Base-by-base conservation (phyloP, 2,888 invertebrate species). In the Nyleta sp. region DNA sequence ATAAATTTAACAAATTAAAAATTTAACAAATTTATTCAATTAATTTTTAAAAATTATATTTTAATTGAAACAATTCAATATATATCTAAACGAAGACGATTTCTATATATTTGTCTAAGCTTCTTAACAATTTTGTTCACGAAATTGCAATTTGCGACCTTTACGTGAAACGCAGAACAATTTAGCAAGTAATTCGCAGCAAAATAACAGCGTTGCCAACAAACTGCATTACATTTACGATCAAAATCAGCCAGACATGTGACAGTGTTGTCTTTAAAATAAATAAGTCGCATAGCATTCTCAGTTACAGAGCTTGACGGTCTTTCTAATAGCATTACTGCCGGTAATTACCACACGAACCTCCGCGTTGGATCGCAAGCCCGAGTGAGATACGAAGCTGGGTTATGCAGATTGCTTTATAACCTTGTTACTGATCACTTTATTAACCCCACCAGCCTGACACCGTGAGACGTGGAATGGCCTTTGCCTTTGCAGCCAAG, bases 371-470 rank as follows among this genome's bases (percentile, higher is more conserved):
- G 80, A 82, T 81, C 76, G 53, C 68, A 50, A 78, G 80, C 75
- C 55, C 5, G 62, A 80, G 82, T 55, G 73, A 77, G 79, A 82
- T 64, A 76, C 80, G 81, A 76, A 83, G 84, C 83, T 70, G 84
- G 88, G 87, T 88, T 89, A 90, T 90, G 90, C 89, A 90, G 89
- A 90, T 90, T 90, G 90, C 90, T 90, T 90, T 87, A 86, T 90
- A 90, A 90, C 88, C 87, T 87, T 85, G 87, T 90, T 90, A 90
- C 87, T 86, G 88, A 90, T 89, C 88, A 87, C 87, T 89, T 87
- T 86, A 88, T 90, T 89, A 90, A 87, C 84, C 84, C 86, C 83
- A 83, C 83, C 84, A 83, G 82, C 83, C 81, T 83, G 76, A 55
- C 80, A 82, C 80, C 80, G 60, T 60, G 46, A 71, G 59, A 74